phyloP scores from a whole-genome alignment of 1,140 invertebrate species.

The Drosophila biarmipes region DNA sequence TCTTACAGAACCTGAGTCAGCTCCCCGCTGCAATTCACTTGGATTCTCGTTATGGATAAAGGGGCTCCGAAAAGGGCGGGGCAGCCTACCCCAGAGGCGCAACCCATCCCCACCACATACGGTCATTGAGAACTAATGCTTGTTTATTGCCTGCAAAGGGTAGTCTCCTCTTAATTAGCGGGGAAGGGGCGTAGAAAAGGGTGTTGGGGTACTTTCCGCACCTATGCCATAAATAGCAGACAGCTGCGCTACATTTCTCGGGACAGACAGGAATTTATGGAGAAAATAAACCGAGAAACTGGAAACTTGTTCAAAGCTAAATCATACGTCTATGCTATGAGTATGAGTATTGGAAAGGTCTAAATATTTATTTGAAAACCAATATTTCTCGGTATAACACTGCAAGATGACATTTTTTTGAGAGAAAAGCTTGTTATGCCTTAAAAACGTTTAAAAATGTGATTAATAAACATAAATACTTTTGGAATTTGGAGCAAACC shows the following conservation, averaged over 20 bases:
- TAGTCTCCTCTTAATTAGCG: constrained; percentile 52
- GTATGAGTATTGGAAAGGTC: not conserved
- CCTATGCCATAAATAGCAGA: constrained; percentile 72
- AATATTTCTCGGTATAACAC: not conserved
- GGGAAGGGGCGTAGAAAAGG: not conserved
- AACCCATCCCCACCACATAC: constrained; percentile 22
- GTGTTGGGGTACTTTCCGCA: constrained; percentile 31
- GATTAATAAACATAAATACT: not conserved
- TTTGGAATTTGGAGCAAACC: not conserved
- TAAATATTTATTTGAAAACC: not conserved
- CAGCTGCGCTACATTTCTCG: constrained; percentile 49
- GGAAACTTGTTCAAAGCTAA: constrained; percentile 1
- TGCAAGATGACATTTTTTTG: not conserved
- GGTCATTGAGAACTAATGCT: constrained; percentile 57
- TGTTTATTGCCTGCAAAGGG: constrained; percentile 68
- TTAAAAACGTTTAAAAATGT: not conserved
- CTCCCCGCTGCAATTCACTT: constrained; percentile 36
- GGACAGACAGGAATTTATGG: constrained; percentile 35
- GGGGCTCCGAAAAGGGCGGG: constrained; percentile 2
- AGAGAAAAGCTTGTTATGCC: no score
- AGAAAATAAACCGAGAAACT: constrained; percentile 24
- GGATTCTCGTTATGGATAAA: constrained; percentile 5
- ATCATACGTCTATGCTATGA: not conserved
- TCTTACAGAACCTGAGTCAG: constrained; percentile 10
- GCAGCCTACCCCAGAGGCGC: constrained; percentile 63